Conservation (phyloP, 2,113 vertebrate genomes). For the Hemibagrus wyckioides region DNA sequence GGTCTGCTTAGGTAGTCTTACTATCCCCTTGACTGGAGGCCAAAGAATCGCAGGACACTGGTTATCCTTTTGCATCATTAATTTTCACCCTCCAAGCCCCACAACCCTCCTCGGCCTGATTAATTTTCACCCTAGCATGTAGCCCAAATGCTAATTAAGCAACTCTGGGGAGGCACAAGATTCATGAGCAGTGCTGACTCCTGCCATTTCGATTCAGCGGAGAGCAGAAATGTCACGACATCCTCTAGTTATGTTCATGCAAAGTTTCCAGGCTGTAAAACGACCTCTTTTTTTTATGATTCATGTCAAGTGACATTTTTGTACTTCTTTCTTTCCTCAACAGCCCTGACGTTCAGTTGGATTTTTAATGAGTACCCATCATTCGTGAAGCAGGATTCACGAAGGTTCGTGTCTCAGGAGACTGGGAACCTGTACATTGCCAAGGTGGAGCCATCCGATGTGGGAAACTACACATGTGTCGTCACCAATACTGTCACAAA, state of each 20-base stretch:
- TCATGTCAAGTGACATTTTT: slow-evolving; percentile 29
- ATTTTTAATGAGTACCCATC: slow-evolving; percentile 95
- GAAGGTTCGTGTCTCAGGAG: slow-evolving; percentile 93
- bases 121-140: slow-evolving; percentile 64
- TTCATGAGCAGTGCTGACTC: slow-evolving; percentile 47
- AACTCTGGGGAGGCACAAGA: slow-evolving; percentile 48
- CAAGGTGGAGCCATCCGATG: slow-evolving; percentile 92
- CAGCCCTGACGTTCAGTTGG: slow-evolving; percentile 95
- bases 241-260: slow-evolving; percentile 50
- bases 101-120: slow-evolving; percentile 52
- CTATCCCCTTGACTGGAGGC: slow-evolving; percentile 48
- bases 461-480: slow-evolving; percentile 95
- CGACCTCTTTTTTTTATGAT: slow-evolving; percentile 46
- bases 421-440: slow-evolving; percentile 96
- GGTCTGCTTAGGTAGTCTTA: slow-evolving; percentile 30
- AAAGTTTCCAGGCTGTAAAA: slow-evolving; percentile 49
- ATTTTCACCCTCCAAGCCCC: slow-evolving; percentile 56
- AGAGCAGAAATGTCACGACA: slow-evolving; percentile 55
- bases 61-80: slow-evolving; percentile 53
- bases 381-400: slow-evolving; percentile 89
- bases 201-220: slow-evolving; percentile 48
- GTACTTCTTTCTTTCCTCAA: slow-evolving; percentile 31
- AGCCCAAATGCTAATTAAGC: slow-evolving; percentile 54
- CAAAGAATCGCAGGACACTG: slow-evolving; percentile 56
- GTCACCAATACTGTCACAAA: slow-evolving; percentile 92